Evolutionary conservation across 1,140 invertebrate genomes (phyloP).

Genomic region (Lamellibrachia luymesi): DNA sequence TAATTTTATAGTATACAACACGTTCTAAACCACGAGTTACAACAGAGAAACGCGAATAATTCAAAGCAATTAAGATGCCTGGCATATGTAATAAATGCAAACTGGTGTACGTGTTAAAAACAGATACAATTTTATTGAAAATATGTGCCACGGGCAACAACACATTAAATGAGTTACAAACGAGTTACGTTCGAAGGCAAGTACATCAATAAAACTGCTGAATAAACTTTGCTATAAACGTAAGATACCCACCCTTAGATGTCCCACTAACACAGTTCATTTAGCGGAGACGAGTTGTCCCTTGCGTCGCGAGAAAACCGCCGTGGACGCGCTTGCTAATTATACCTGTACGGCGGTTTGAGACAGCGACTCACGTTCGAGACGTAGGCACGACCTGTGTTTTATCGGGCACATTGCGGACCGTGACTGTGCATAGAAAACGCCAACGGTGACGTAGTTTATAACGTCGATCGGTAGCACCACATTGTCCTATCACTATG

Average conservation of each 20-base stretch:
- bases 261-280: neutral
- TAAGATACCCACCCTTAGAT: neutral
- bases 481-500: neutral
- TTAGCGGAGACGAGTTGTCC: neutral
- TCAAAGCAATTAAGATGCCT: neutral
- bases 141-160: neutral
- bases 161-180: neutral
- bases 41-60: neutral
- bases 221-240: neutral
- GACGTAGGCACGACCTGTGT: neutral
- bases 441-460: neutral
- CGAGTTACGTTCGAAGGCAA: neutral
- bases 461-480: neutral
- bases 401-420: neutral
- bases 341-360: neutral
- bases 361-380: neutral
- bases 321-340: neutral
- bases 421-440: conserved; percentile 4
- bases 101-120: neutral
- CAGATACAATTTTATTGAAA: neutral
- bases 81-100: neutral
- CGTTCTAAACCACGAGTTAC: neutral
- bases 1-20: neutral
- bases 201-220: neutral
- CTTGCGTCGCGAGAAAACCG: no score